phyloP scores from a whole-genome alignment of 2,113 vertebrate species.

The Casuarius casuarius region DNA sequence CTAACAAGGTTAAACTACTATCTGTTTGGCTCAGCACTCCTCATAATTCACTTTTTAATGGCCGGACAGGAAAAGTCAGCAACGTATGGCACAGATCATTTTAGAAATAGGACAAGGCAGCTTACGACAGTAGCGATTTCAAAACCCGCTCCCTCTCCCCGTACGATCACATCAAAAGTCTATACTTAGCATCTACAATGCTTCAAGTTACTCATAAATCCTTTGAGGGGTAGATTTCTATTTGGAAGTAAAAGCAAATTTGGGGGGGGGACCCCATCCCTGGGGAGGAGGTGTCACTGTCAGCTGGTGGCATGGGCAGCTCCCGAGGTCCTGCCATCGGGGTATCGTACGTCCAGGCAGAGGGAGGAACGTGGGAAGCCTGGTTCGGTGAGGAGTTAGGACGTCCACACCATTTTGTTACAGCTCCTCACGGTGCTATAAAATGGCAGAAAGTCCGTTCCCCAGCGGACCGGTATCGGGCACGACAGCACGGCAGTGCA shows the following conservation, averaged over 20 bases:
- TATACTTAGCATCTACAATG: not conserved
- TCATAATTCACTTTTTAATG: conserved; percentile 65
- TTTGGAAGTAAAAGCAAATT: not conserved
- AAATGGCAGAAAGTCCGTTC: conserved; percentile 26
- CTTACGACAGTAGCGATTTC: not conserved
- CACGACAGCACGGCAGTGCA: not conserved
- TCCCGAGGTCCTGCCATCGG: not conserved
- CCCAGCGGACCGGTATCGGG: not conserved
- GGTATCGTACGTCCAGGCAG: not conserved
- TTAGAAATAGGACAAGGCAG: conserved; percentile 45
- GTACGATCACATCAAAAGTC: not conserved
- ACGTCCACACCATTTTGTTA: conserved; percentile 24
- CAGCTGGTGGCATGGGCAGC: not conserved
- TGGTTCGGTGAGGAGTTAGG: not conserved
- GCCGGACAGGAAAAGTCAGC: conserved; percentile 65
- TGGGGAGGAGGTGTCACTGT: conserved; percentile 3
- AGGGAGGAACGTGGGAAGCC: not conserved
- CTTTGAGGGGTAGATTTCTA: conserved; percentile 39
- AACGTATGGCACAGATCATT: conserved; percentile 44
- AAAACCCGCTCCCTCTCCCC: not conserved
- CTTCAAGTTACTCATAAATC: not conserved
- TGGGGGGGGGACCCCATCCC: not conserved
- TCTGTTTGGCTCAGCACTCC: conserved; percentile 68
- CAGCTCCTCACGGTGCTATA: not conserved
- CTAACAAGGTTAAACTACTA: conserved; percentile 64